Evolutionary conservation across 2,888 invertebrate genomes (phyloP), one percentile per base, ranked within the genome.

Genomic region (Drosophila antonietae): DNA sequence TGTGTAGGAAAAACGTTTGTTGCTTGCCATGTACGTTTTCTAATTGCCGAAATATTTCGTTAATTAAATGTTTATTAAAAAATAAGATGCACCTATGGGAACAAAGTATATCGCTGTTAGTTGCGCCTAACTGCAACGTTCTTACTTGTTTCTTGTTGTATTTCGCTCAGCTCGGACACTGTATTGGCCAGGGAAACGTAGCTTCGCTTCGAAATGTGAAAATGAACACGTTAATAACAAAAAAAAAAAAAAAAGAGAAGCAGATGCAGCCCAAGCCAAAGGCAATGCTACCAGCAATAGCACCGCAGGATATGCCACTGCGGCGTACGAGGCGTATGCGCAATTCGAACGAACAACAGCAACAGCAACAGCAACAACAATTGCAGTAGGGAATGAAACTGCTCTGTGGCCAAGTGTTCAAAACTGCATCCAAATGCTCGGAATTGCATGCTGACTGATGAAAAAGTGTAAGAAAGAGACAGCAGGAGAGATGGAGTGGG

Each of bases 161-260:
- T 23, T 14, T 4, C 15, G 52, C 23, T 51, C 52, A 41, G 6
- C 33, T 77, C 15, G 77, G 65, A 58, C 64, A 20, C 41, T 52
- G 56, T 63, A 44, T 31, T 20, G 41, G 43, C 56, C 20, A 6
- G 37, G 39, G 33, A 47, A 39, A 28, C 35, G 57, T 23, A 33
- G 47, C 46, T 18, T 10, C 41, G 35, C 1, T 37, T 18, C 14
- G 37, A 68, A 68, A 73, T 74, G 71, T 41, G 80, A 71, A 80
- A 77, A 77, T 80, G 80, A 77, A 75, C 76, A 77, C 80, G 63
- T 79, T 77, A 77, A 80, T 66, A 64, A 72, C 59, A 46, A 52
- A 37, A 37, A 58, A 9, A 8, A 33, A 8, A 33, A 0, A 37
- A 9, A 1, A 10, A 61, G 73, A 9, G 9, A 10, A 61, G 73